phyloP scores from a whole-genome alignment of 2,888 invertebrate genomes.

The Pachymerium ferrugineum region DNA sequence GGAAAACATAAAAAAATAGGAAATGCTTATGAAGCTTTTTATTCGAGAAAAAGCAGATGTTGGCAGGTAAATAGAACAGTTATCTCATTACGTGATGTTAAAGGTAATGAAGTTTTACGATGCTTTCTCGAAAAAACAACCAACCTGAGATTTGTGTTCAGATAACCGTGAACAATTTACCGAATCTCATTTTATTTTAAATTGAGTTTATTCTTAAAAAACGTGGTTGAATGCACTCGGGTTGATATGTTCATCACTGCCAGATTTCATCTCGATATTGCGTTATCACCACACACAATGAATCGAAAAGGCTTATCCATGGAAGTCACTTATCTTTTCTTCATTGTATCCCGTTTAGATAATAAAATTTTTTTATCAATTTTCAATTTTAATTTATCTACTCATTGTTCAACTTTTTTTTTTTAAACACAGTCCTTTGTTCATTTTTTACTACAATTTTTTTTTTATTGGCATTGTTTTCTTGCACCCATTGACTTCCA shows the following conservation, averaged over 20 bases:
- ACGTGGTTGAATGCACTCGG: not conserved
- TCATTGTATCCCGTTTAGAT: constrained; percentile 11
- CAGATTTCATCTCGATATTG: constrained; percentile 9
- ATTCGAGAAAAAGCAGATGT: too few relatives aligned
- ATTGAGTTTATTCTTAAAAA: not conserved
- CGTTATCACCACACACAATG: too few relatives aligned
- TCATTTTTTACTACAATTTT: not conserved
- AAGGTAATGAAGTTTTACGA: too few relatives aligned
- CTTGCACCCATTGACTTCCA: not conserved
- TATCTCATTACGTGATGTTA: too few relatives aligned
- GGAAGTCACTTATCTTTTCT: not conserved
- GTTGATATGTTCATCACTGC: not conserved
- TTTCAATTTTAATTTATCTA: not conserved
- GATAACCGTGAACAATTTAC: too few relatives aligned
- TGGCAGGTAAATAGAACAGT: too few relatives aligned
- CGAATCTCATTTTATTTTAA: too few relatives aligned
- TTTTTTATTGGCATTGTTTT: not conserved
- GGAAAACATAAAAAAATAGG: too few relatives aligned
- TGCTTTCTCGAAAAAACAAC: too few relatives aligned
- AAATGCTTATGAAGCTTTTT: not conserved
- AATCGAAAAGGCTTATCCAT: not conserved
- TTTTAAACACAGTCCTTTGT: too few relatives aligned
- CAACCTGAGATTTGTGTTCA: too few relatives aligned
- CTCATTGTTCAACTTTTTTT: not conserved
- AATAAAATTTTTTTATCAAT: not conserved